These are phyloP conservation scores for Maconellicoccus hirsutus DNA, from an alignment of 1,140 invertebrate genomes.

Conservation along the genomic window DNA sequence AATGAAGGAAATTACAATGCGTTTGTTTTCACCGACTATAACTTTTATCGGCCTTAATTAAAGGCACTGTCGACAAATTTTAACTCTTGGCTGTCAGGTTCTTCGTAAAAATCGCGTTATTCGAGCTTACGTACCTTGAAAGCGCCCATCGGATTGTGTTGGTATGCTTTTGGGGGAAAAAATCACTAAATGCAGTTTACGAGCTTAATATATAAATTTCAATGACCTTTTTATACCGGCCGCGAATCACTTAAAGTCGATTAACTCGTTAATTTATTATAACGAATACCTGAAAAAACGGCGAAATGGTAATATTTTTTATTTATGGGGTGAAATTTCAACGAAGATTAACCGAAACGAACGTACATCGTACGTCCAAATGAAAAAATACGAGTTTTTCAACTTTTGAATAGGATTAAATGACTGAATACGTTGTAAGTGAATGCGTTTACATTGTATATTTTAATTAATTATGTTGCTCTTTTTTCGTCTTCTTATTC, in stretches of 20 bases:
- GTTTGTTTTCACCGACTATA: no score
- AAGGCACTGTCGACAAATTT: neutral
- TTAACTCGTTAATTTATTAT: constrained; percentile 5
- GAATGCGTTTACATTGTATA: neutral
- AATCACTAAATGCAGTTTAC: neutral
- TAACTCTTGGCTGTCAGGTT: neutral
- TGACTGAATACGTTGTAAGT: neutral
- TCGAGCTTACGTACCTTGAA: no score
- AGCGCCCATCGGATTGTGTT: no score
- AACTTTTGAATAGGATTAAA: neutral
- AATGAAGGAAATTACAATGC: neutral
- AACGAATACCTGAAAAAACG: neutral
- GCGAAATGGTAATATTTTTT: neutral
- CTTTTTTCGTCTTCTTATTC: no score
- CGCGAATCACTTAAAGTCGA: neutral
- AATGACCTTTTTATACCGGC: neutral
- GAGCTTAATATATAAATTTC: neutral
- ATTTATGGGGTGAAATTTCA: constrained; percentile 5
- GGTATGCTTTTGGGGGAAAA: neutral
- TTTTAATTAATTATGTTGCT: no score
- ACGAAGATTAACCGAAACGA: neutral
- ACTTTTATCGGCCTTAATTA: neutral
- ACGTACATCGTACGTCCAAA: neutral
- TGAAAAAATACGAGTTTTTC: neutral
- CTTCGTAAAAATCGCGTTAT: neutral